Evolutionary conservation across 2,797 vertebrate species (phyloP).

Genomic region (Sebastes oblongus): DNA sequence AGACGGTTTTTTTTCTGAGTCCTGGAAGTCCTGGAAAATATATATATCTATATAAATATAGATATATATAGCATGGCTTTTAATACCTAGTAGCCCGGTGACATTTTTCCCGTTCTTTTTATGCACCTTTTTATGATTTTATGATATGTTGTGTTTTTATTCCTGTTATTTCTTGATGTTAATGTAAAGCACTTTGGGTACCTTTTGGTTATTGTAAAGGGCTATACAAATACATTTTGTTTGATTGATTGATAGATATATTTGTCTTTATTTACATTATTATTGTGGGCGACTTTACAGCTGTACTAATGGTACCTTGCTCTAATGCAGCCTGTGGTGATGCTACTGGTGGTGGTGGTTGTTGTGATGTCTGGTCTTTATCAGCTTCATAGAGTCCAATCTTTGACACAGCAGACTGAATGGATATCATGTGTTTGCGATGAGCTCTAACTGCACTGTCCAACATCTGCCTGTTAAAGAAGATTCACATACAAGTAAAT

Average conservation of each 20-base stretch:
- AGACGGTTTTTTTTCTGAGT: not conserved
- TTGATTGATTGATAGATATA: not conserved
- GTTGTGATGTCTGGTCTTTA: not conserved
- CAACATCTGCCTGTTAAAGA: constrained; percentile 72
- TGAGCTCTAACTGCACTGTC: constrained; percentile 74
- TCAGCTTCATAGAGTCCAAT: constrained; percentile 4
- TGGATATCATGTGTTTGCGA: constrained; percentile 76
- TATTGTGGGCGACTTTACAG: not conserved
- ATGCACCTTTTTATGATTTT: too few species aligned
- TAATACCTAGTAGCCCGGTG: too few species aligned
- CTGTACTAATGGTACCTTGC: constrained; percentile 64
- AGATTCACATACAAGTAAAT: not conserved
- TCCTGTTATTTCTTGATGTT: too few species aligned
- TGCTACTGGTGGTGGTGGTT: not conserved
- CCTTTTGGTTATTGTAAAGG: too few species aligned
- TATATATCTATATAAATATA: too few species aligned
- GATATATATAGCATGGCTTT: too few species aligned
- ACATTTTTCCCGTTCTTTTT: too few species aligned
- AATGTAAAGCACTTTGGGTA: too few species aligned
- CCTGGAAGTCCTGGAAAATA: not conserved
- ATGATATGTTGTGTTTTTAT: too few species aligned
- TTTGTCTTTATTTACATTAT: not conserved
- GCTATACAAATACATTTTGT: too few species aligned
- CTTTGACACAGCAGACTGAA: constrained; percentile 70
- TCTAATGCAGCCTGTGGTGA: constrained; percentile 64